Percentiles rank a stretch among this genome's conserved stretches.
These are phyloP conservation scores for Cremastinae sp. DNA, from an alignment of 2,888 invertebrate genomes.

Conservation along the genomic window DNA sequence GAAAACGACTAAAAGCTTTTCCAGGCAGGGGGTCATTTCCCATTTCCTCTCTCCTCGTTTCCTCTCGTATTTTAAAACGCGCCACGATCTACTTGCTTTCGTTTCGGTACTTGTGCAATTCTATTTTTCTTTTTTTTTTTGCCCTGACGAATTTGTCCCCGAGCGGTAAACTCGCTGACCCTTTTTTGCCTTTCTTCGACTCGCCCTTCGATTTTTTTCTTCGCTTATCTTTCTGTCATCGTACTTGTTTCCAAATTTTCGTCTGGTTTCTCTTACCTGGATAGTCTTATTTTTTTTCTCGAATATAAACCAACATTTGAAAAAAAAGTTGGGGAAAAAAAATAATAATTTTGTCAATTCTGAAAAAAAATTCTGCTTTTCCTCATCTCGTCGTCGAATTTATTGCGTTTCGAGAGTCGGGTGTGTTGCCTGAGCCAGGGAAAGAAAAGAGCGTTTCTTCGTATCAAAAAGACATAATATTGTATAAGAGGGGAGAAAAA, in stretches of 20 bases:
- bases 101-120: conserved; percentile 54
- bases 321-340: too few relatives aligned
- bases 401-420: conserved; percentile 18
- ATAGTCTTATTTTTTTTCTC: conserved; percentile 14
- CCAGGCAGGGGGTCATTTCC: conserved; percentile 70
- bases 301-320: too few relatives aligned
- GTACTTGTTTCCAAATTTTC: background rate
- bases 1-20: conserved; percentile 71
- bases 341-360: too few relatives aligned
- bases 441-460: conserved; percentile 30
- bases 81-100: conserved; percentile 54
- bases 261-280: background rate
- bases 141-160: background rate
- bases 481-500: conserved; percentile 26
- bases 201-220: background rate
- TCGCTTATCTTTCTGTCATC: background rate
- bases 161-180: background rate
- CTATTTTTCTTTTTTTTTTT: background rate
- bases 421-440: conserved; percentile 14
- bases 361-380: conserved; percentile 16
- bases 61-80: conserved; percentile 4
- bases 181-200: too few relatives aligned
- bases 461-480: conserved; percentile 42
- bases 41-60: conserved; percentile 44
- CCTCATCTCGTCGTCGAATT: conserved; percentile 17